Conservation (phyloP, 2,888 invertebrate genomes). For the Syrista parreyssii region DNA sequence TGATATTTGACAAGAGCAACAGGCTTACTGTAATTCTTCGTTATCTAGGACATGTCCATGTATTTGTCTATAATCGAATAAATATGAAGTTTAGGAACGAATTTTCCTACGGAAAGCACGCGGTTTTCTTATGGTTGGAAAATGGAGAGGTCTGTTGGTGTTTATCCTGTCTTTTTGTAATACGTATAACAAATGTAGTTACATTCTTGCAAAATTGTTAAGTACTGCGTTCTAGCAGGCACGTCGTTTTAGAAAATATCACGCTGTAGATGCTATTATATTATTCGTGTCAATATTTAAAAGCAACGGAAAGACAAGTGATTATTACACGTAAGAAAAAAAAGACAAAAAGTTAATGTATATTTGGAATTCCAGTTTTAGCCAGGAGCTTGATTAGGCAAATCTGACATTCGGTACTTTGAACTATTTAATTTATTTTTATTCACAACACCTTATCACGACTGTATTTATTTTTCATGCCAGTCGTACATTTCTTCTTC, state of each 20-base stretch:
- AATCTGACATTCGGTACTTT: constrained; percentile 35
- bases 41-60: neutral
- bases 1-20: neutral
- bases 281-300: neutral
- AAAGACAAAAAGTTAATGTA: neutral
- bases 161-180: neutral
- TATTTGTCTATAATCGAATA: neutral
- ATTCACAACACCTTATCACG: constrained; percentile 27
- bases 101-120: neutral
- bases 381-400: constrained; percentile 20
- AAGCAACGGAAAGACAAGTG: neutral
- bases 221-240: neutral
- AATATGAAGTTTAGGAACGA: neutral
- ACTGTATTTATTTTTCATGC: constrained; percentile 8
- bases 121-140: neutral
- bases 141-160: neutral
- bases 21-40: neutral
- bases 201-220: neutral
- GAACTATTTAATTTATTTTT: constrained; percentile 27
- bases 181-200: neutral
- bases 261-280: neutral
- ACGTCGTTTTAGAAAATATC: neutral
- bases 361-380: neutral
- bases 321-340: neutral
- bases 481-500: constrained; percentile 15